Evolutionary conservation across 2,888 invertebrate genomes (phyloP).

Genomic region (Drosophila hamatofila): DNA sequence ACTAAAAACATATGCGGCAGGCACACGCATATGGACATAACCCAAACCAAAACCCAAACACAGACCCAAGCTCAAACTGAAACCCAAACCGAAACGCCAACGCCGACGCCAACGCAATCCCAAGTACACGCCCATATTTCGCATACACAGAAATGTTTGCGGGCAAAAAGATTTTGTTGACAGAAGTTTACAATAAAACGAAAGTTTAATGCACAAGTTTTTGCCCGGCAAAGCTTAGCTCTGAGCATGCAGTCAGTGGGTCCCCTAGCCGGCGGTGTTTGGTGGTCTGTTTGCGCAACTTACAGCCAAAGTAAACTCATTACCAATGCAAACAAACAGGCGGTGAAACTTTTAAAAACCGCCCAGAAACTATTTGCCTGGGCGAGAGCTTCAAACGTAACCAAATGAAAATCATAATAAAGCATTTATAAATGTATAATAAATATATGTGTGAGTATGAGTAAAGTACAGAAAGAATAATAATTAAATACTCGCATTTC

Average conservation of each 20-base stretch:
- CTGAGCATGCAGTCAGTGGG: slow-evolving; percentile 36
- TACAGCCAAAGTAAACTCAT: slow-evolving; percentile 83
- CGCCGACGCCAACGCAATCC: not conserved
- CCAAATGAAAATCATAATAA: slow-evolving; percentile 61
- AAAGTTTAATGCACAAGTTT: slow-evolving; percentile 80
- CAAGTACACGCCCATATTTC: slow-evolving; percentile 18
- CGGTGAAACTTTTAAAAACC: slow-evolving; percentile 69
- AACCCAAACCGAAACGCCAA: not conserved
- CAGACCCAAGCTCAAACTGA: slow-evolving; percentile 9
- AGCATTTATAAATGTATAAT: slow-evolving; percentile 27
- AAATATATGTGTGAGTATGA: not conserved
- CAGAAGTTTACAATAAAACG: slow-evolving; percentile 79
- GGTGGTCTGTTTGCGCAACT: slow-evolving; percentile 76
- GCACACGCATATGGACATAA: slow-evolving; percentile 32
- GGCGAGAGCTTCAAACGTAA: slow-evolving; percentile 30
- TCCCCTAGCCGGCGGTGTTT: slow-evolving; percentile 19
- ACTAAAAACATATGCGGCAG: slow-evolving; percentile 61
- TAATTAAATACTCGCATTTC: slow-evolving; percentile 70
- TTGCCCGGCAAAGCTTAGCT: slow-evolving; percentile 47
- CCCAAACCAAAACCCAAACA: slow-evolving; percentile 6
- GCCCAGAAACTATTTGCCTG: slow-evolving; percentile 70
- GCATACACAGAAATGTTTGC: slow-evolving; percentile 46
- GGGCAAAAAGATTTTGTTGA: slow-evolving; percentile 73
- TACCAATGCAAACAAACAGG: slow-evolving; percentile 82
- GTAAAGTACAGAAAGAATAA: slow-evolving; percentile 34